Evolutionary conservation across 2,888 invertebrate species (phyloP), one percentile per base, ranked within the genome.

Genomic region (Steinernema hermaphroditum): DNA sequence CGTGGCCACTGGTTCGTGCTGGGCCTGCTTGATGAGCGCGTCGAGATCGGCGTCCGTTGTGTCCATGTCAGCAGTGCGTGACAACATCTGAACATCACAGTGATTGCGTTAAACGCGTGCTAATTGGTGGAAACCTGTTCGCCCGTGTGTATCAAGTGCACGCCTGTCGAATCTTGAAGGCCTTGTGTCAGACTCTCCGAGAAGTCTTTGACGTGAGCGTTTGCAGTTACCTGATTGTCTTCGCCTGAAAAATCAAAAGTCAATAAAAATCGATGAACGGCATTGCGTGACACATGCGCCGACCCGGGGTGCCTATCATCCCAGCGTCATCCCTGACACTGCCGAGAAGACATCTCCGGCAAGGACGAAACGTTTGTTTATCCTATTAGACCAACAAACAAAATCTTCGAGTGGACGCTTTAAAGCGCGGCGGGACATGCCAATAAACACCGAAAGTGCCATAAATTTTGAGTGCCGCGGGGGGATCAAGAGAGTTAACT

Each of bases 101-200:
- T n/a, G 24, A 22, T 22, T 22, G 50, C 22, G 50, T 50, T 24
- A 12, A n/a, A 22, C 19, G 12, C 16, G 27, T 27, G 62, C 27
- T 12, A 41, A 41, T 27, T 24, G 19, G 69, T 37, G 14, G 41
- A 69, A 69, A 78, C 78, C 78, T 83, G 84, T 72, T 85, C 85
- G 34, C 83, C 84, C 44, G 85, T 85, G 70, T 84, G 83, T 74
- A 85, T 85, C 77, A 85, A 76, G 71, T 86, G 85, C 34, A 85
- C 81, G 43, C 80, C 83, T n/a, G 84, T 82, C 22, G 85, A 86
- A 73, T 85, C 85, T 46, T 80, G 80, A 43, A 85, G 75, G 50
- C 81, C 85, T 62, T 82, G 81, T 19, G 85, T 82, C 69, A 85
- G 77, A 69, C 79, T 79, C 69, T 85, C 85, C 50, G 82, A 83